Evolutionary conservation across 2,797 vertebrate species (phyloP).

Genomic region (Microhierax caerulescens): DNA sequence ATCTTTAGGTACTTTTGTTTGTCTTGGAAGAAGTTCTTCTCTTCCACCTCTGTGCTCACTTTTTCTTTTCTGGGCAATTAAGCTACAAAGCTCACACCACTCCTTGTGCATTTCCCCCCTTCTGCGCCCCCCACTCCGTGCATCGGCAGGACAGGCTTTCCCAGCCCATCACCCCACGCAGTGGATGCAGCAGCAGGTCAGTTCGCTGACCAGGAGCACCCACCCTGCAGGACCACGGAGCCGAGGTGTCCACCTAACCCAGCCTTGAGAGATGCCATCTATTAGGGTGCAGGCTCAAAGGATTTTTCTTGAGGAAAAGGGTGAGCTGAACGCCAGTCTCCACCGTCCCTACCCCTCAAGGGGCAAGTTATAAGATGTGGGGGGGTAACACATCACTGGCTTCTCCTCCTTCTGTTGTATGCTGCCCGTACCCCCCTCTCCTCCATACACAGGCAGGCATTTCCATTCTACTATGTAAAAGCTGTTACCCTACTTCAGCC

Average conservation of each 20-base stretch:
- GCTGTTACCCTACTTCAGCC: background rate
- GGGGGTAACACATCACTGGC: background rate
- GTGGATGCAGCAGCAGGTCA: background rate
- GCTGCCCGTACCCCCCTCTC: background rate
- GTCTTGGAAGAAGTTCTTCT: background rate
- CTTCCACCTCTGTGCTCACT: background rate
- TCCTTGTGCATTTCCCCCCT: background rate
- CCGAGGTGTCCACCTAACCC: background rate
- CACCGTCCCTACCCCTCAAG: rapidly evolving
- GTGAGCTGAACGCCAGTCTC: rapidly evolving
- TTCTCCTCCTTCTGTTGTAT: rapidly evolving
- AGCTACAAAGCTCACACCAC: background rate
- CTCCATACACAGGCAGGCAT: background rate
- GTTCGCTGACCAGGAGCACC: background rate
- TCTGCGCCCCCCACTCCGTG: rapidly evolving
- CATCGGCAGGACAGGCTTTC: background rate
- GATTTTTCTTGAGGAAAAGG: background rate
- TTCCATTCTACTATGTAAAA: background rate
- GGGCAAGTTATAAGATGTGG: too few species aligned
- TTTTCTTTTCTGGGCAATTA: background rate
- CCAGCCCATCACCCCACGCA: rapidly evolving
- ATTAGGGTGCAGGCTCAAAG: background rate
- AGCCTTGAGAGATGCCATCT: rapidly evolving
- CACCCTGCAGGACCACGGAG: background rate
- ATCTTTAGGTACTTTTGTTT: background rate